Percentiles rank a stretch among this genome's conserved stretches.
These are phyloP conservation scores for Cheirogaleus medius DNA, from an alignment of 2,113 vertebrate species.

Conservation along the genomic window DNA sequence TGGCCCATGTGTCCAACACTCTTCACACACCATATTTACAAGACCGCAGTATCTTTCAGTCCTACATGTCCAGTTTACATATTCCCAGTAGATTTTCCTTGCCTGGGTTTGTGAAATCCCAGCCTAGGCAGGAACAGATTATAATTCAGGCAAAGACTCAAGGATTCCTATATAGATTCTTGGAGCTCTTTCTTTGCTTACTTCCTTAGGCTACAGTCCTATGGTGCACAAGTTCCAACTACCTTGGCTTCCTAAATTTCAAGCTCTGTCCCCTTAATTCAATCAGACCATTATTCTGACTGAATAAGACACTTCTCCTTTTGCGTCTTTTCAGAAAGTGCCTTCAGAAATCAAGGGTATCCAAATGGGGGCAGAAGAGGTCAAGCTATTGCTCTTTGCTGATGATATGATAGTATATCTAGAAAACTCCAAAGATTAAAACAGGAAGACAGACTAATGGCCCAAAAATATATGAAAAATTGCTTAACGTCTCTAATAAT, in stretches of 20 bases:
- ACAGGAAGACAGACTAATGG: too few relatives aligned
- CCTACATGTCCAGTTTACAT: neutral
- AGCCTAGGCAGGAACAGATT: neutral
- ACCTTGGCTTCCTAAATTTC: neutral
- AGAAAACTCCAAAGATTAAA: too few relatives aligned
- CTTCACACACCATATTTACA: neutral
- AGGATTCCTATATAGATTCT: neutral
- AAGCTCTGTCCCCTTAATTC: neutral
- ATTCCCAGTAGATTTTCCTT: neutral
- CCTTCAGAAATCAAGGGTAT: neutral
- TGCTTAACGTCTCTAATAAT: too few relatives aligned
- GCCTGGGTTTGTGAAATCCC: neutral
- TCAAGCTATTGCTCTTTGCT: too few relatives aligned
- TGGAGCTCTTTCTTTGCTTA: neutral
- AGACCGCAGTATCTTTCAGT: neutral
- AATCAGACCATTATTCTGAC: neutral
- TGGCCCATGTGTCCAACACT: neutral
- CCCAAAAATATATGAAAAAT: too few relatives aligned
- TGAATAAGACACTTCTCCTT: neutral
- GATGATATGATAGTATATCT: too few relatives aligned
- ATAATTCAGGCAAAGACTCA: neutral
- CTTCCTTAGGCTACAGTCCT: neutral
- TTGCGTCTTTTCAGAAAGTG: neutral
- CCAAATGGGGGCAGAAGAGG: too few relatives aligned
- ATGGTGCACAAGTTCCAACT: neutral